A percentile compares a stretch with the other conserved stretches of the same genome.
Evolutionary conservation across 1,140 invertebrate species (phyloP).

Genomic region (Drosophila sp.): DNA sequence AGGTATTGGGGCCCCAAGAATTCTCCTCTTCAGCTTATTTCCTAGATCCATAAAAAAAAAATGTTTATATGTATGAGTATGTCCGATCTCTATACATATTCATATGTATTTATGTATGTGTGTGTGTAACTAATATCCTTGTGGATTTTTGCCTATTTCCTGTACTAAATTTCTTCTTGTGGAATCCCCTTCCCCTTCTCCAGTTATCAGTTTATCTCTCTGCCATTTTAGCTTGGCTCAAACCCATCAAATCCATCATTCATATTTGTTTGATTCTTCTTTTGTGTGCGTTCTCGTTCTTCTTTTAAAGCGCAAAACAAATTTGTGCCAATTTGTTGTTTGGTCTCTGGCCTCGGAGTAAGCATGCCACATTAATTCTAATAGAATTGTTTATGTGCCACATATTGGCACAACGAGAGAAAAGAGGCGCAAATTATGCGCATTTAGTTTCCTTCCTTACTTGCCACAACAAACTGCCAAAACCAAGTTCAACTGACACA

Average conservation of each 20-base stretch:
- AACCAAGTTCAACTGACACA: slow-evolving; percentile 64
- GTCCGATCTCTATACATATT: slow-evolving; percentile 4
- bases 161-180: slow-evolving; percentile 42
- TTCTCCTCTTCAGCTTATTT: slow-evolving; percentile 36
- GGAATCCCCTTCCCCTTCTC: slow-evolving; percentile 19
- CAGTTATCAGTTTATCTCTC: slow-evolving; percentile 22
- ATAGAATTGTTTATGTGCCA: slow-evolving; percentile 76
- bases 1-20: slow-evolving; percentile 31
- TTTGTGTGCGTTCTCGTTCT: slow-evolving; percentile 1
- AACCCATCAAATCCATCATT: slow-evolving; percentile 80
- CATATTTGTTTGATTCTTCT: slow-evolving; percentile 48
- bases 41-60: slow-evolving; percentile 54
- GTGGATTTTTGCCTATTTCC: slow-evolving; percentile 72
- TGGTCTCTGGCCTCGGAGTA: slow-evolving; percentile 56
- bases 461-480: slow-evolving; percentile 61
- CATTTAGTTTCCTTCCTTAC: slow-evolving; percentile 39
- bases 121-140: slow-evolving; percentile 66
- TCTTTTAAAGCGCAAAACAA: slow-evolving; percentile 51
- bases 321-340: slow-evolving; percentile 75
- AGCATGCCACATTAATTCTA: slow-evolving; percentile 81
- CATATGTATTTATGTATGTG: neutral
- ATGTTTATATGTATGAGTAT: neutral
- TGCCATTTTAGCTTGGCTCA: slow-evolving; percentile 17
- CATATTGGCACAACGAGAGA: slow-evolving; percentile 46
- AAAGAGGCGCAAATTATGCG: slow-evolving; percentile 45